Evolutionary conservation across 2,888 invertebrate genomes (phyloP).

Genomic region (Morinoia aosen): DNA sequence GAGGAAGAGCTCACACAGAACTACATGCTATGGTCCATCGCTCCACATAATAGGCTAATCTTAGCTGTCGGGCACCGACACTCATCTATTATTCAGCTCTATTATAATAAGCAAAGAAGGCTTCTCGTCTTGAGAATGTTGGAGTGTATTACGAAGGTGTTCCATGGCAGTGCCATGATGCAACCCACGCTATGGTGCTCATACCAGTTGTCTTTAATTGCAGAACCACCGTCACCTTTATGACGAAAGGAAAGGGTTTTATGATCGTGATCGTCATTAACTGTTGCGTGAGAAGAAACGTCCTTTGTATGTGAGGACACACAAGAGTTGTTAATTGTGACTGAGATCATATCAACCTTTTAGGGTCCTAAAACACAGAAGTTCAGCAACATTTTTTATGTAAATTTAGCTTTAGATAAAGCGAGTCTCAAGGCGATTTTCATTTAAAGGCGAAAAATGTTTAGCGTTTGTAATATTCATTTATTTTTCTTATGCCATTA

Average conservation of each 20-base stretch:
- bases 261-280: background rate
- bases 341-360: background rate
- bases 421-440: background rate
- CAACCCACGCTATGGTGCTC: background rate
- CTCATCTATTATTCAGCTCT: conserved; percentile 38
- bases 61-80: conserved; percentile 7
- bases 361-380: background rate
- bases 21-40: conserved; percentile 13
- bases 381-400: background rate
- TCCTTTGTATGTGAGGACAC: background rate
- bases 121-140: background rate
- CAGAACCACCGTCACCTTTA: background rate
- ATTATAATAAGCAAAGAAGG: conserved; percentile 7
- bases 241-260: conserved; percentile 1
- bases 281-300: background rate
- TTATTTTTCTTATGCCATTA: background rate
- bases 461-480: background rate
- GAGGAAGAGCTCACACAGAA: background rate
- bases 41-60: conserved; percentile 42
- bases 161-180: background rate
- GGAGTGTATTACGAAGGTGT: background rate
- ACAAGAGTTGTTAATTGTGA: background rate
- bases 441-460: background rate
- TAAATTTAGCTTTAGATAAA: background rate
- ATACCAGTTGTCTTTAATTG: conserved; percentile 25